Evolutionary conservation across 1,140 invertebrate genomes (phyloP).

Genomic region (Megalopta genalis): DNA sequence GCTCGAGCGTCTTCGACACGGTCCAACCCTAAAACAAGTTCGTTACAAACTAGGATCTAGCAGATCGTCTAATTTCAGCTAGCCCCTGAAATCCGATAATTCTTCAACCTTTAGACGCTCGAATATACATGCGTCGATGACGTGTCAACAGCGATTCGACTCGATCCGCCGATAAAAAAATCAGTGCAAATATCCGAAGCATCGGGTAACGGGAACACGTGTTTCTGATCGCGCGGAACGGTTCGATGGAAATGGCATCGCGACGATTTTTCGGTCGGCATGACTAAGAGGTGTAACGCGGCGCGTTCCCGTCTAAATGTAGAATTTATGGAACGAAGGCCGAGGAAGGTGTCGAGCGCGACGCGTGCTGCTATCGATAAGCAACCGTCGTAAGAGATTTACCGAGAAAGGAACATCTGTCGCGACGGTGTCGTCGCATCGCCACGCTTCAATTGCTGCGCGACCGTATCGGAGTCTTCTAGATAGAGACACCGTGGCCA

Average conservation of each 20-base stretch:
- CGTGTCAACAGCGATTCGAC: background rate
- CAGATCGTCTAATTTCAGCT: no score
- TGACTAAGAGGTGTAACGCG: background rate
- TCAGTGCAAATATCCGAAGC: background rate
- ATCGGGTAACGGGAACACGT: background rate
- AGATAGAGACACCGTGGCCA: background rate
- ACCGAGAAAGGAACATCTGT: constrained; percentile 22
- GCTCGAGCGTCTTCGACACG: no score
- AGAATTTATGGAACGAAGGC: constrained; percentile 15
- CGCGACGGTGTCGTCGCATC: constrained; percentile 9
- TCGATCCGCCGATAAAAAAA: background rate
- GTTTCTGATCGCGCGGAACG: background rate
- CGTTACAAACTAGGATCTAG: no score
- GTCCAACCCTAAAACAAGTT: no score
- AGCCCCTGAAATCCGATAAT: no score
- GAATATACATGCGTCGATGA: no score
- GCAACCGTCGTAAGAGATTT: constrained; percentile 32
- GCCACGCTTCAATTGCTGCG: constrained; percentile 18
- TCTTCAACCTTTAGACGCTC: background rate
- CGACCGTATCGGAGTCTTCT: constrained; percentile 1
- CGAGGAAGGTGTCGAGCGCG: background rate
- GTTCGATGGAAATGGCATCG: background rate
- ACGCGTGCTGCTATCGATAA: constrained; percentile 22
- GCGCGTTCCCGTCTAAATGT: background rate
- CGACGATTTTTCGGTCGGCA: background rate